phyloP scores from a whole-genome alignment of 2,888 invertebrate genomes.

The Zygogramma bicolorata region DNA sequence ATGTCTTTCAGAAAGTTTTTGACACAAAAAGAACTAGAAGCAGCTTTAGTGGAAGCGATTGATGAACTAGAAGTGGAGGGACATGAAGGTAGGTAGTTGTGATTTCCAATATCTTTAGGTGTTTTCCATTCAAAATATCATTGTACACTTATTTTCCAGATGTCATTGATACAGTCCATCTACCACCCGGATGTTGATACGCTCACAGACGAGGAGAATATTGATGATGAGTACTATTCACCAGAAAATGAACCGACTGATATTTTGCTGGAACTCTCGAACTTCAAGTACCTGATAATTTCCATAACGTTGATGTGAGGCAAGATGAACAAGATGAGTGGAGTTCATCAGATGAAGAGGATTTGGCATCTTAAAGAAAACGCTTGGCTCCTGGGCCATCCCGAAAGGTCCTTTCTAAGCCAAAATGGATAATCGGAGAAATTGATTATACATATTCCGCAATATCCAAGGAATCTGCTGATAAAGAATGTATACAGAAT shows the following conservation, averaged over 20 bases:
- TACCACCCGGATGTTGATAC: constrained; percentile 39
- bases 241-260: constrained; percentile 36
- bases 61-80: constrained; percentile 16
- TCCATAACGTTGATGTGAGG: constrained; percentile 15
- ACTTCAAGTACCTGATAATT: constrained; percentile 30
- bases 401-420: constrained; percentile 10
- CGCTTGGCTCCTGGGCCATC: constrained; percentile 27
- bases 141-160: constrained; percentile 17
- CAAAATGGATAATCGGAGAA: constrained; percentile 25
- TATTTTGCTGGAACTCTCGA: constrained; percentile 45
- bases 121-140: constrained; percentile 19
- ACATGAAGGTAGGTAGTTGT: constrained; percentile 12
- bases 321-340: constrained; percentile 27
- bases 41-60: constrained; percentile 25
- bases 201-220: constrained; percentile 43
- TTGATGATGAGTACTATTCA: constrained; percentile 29
- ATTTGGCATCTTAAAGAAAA: constrained; percentile 35
- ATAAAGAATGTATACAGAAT: constrained; percentile 29
- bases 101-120: constrained; percentile 1
- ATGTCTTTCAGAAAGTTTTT: constrained; percentile 12
- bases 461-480: constrained; percentile 26
- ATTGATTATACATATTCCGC: constrained; percentile 33
- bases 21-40: constrained; percentile 32
- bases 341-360: constrained; percentile 40
- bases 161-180: constrained; percentile 60